These are phyloP conservation scores for Ashinkailepas kermadecensis DNA, from an alignment of 2,888 invertebrate species.

Conservation along the genomic window DNA sequence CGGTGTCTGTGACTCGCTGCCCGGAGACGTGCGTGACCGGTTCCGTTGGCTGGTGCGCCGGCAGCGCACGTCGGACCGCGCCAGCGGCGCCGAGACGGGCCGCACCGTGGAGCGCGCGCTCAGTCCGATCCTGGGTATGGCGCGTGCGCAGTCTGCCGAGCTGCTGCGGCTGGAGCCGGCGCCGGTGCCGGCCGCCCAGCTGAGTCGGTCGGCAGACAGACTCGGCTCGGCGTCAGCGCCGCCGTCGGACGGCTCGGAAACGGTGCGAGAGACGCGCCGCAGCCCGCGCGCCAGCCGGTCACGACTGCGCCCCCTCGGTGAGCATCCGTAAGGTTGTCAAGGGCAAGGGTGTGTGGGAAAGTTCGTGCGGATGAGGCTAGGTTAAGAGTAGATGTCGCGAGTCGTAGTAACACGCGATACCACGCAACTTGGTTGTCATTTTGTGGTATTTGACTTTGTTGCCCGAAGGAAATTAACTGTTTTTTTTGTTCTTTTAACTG, in stretches of 20 bases:
- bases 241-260: background rate
- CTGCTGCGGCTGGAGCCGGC: background rate
- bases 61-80: background rate
- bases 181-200: background rate
- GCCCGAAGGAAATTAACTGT: too few species aligned
- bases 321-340: background rate
- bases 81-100: background rate
- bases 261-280: background rate
- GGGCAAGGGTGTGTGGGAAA: background rate
- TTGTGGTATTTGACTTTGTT: too few species aligned
- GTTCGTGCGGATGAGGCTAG: background rate
- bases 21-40: slow-evolving; percentile 4
- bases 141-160: slow-evolving; percentile 6
- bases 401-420: too few species aligned
- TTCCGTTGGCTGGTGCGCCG: background rate
- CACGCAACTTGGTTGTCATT: too few species aligned
- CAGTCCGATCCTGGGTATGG: slow-evolving; percentile 3
- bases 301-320: background rate
- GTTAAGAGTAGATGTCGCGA: too few species aligned
- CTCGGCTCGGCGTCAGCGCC: background rate
- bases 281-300: background rate
- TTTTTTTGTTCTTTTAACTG: too few species aligned
- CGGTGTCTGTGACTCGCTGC: background rate
- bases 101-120: slow-evolving; percentile 21
- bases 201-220: background rate